A percentile compares a stretch with the other conserved stretches of the same genome.
phyloP scores from a whole-genome alignment of 2,888 invertebrate species.

The Altica lythri region DNA sequence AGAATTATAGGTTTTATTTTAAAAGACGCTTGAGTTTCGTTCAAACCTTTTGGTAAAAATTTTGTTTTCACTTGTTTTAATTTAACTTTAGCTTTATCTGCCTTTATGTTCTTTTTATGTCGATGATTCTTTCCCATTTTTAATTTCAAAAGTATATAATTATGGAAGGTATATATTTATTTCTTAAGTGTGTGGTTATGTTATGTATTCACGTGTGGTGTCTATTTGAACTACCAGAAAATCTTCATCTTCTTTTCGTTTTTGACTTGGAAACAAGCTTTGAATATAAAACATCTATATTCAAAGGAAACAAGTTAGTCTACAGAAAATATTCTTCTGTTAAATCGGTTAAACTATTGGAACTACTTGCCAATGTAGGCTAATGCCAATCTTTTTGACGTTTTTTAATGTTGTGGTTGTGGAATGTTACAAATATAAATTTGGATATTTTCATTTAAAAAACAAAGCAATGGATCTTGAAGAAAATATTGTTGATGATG shows the following conservation, averaged over 20 bases:
- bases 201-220: too few relatives aligned
- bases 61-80: conserved; percentile 70
- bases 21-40: conserved; percentile 87
- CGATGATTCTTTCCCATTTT: conserved; percentile 63
- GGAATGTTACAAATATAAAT: neutral
- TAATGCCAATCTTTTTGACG: neutral
- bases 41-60: conserved; percentile 82
- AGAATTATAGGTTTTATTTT: conserved; percentile 87
- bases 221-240: too few relatives aligned
- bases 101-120: conserved; percentile 75
- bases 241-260: neutral
- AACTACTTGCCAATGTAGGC: too few relatives aligned
- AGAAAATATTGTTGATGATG: conserved; percentile 49
- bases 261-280: too few relatives aligned
- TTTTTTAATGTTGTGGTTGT: neutral
- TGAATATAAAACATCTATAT: too few relatives aligned
- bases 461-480: conserved; percentile 33
- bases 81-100: conserved; percentile 89
- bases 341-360: too few relatives aligned
- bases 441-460: too few relatives aligned
- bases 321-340: too few relatives aligned
- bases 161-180: too few relatives aligned
- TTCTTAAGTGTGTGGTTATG: too few relatives aligned
- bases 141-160: conserved; percentile 1
- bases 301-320: too few relatives aligned